These are phyloP conservation scores for Eulemur mongoz DNA, from an alignment of 2,797 vertebrate genomes.

Conservation along the genomic window DNA sequence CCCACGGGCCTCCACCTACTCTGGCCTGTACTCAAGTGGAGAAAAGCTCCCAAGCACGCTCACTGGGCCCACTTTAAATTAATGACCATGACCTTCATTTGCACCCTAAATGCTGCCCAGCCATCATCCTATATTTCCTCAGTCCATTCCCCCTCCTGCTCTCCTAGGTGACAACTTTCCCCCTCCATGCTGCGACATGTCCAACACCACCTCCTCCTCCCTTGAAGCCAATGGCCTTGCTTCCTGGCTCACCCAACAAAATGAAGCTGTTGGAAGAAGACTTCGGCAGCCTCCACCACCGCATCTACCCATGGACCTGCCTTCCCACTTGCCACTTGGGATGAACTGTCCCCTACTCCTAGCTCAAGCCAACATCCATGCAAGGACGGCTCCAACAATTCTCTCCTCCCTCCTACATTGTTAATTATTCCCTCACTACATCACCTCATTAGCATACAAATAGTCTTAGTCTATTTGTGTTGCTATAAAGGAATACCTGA, in stretches of 20 bases:
- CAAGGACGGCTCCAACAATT: background rate
- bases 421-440: background rate
- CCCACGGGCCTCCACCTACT: background rate
- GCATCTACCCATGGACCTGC: background rate
- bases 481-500: no score
- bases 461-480: no score
- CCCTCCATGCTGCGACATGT: background rate
- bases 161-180: background rate
- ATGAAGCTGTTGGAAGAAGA: background rate
- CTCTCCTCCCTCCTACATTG: background rate
- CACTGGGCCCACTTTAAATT: background rate
- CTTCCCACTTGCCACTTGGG: background rate
- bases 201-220: background rate
- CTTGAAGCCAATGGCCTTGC: background rate
- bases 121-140: background rate
- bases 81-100: background rate
- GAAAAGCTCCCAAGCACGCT: background rate
- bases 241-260: background rate
- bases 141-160: background rate
- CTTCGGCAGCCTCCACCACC: background rate
- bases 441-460: background rate
- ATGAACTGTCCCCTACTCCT: background rate
- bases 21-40: background rate
- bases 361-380: background rate
- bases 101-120: background rate